Conservation (phyloP, 2,888 invertebrate genomes). For the Furcula furcula region DNA sequence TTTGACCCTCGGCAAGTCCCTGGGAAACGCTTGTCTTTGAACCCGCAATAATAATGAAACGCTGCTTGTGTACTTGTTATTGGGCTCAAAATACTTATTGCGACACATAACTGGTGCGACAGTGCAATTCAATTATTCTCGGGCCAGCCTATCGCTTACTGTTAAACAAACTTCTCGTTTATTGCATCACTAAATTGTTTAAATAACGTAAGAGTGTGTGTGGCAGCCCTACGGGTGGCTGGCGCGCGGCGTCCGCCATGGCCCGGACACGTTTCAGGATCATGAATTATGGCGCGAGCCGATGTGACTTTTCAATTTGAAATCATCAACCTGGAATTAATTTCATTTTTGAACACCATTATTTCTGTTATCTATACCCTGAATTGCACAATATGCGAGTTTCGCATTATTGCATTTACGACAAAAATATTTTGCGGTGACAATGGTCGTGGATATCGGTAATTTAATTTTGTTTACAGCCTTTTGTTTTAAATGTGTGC, state of each 20-base stretch:
- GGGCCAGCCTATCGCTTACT: too few relatives aligned
- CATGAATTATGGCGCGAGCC: slow-evolving; percentile 81
- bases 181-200: too few relatives aligned
- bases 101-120: too few relatives aligned
- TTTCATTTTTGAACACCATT: slow-evolving; percentile 82
- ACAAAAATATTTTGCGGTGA: slow-evolving; percentile 73
- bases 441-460: slow-evolving; percentile 41
- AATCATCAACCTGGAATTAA: slow-evolving; percentile 83
- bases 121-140: too few relatives aligned
- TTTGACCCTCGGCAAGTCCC: too few relatives aligned
- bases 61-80: too few relatives aligned
- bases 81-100: too few relatives aligned
- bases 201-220: too few relatives aligned
- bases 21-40: too few relatives aligned
- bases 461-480: slow-evolving; percentile 51
- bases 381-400: slow-evolving; percentile 78
- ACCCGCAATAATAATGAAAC: too few relatives aligned
- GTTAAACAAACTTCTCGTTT: too few relatives aligned
- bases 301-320: slow-evolving; percentile 83
- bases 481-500: slow-evolving; percentile 49
- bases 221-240: slow-evolving; percentile 57
- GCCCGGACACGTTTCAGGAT: slow-evolving; percentile 80
- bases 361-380: slow-evolving; percentile 78
- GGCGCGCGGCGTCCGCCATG: slow-evolving; percentile 61
- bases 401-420: slow-evolving; percentile 71